Base-by-base conservation (phyloP, 2,797 vertebrate genomes). In the Fringilla coelebs region DNA sequence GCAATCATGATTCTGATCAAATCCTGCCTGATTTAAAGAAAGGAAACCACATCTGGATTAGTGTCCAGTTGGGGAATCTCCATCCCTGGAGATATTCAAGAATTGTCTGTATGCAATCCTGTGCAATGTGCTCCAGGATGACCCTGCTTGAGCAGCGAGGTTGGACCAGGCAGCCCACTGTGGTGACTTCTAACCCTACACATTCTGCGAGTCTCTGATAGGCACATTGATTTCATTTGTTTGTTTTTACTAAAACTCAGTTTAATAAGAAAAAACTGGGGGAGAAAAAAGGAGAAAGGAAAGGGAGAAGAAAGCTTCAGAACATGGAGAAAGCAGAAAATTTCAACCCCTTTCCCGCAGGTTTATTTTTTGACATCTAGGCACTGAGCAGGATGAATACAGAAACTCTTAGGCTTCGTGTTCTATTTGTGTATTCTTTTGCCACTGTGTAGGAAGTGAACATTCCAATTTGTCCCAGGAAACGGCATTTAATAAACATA, bases 131-230 rank as follows among this genome's bases (percentile, higher is more conserved):
- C 9, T 51, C 17, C n/a, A 46, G 52, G 45, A 80, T 40, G 24
- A 58, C 13, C 16, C 29, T 58, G 9, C 17, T 15, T 46, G 29
- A 45, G 20, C 20, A 34, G 11, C 0, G 0, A 66, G 17, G 10
- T 26, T 18, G 45, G 20, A 73, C 20, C 25, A 66, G 17, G 10
- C 55, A 20, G 21, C 8, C 6, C 29, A 22, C 45, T 46, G 38
- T 15, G 12, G 14, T 16, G 6, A 21, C 17, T 60, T 60, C 25
- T 45, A 52, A 26, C 10, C 25, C 66, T 38, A 15, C n/a, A 17
- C 1, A 8, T 45, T 60, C 29, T 52, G 8, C 2, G 7, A 6
- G 21, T 52, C 38, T 40, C 8, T 40, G 45, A 75, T 73, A 78
- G 13, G 9, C 7, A 1, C 63, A 58, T 4, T 20, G 29, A 66